Conservation (phyloP, 2,113 vertebrate genomes). For the Protomyctophum bolini region DNA sequence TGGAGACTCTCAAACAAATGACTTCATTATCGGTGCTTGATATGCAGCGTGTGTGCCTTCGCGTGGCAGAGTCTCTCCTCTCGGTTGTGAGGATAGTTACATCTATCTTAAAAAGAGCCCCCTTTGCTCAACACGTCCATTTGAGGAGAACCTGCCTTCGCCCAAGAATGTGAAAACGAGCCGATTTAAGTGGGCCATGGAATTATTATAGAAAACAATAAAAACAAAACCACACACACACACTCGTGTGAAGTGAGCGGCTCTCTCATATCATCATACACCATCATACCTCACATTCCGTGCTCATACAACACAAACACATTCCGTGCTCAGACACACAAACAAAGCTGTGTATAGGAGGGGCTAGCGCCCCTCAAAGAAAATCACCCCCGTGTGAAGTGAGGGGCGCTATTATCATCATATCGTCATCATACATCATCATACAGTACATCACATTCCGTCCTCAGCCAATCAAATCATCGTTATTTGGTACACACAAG, state of each 20-base stretch:
- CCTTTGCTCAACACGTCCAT: conserved; percentile 51
- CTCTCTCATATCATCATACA: too few relatives aligned
- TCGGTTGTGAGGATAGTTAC: conserved; percentile 62
- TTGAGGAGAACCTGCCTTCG: conserved; percentile 16
- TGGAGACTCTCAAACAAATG: conserved; percentile 79
- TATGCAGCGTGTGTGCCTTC: conserved; percentile 73
- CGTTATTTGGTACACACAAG: too few relatives aligned
- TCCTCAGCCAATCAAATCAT: too few relatives aligned
- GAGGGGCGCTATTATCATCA: too few relatives aligned
- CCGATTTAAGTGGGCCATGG: conserved; percentile 12
- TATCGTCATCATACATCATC: too few relatives aligned
- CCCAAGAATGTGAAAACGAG: not conserved
- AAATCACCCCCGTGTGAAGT: too few relatives aligned
- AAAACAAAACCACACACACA: conserved; percentile 65
- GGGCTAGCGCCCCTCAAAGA: too few relatives aligned
- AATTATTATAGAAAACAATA: conserved; percentile 2
- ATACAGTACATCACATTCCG: too few relatives aligned
- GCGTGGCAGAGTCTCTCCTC: conserved; percentile 62
- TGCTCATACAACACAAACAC: too few relatives aligned
- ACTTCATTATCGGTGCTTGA: conserved; percentile 79
- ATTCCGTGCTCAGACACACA: too few relatives aligned
- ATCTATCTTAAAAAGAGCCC: conserved; percentile 32
- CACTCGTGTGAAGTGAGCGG: conserved; percentile 22
- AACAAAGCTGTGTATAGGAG: too few relatives aligned
- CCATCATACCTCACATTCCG: too few relatives aligned